Evolutionary conservation across 2,113 vertebrate species (phyloP).

Genomic region (Phylloscopus trochiloides): DNA sequence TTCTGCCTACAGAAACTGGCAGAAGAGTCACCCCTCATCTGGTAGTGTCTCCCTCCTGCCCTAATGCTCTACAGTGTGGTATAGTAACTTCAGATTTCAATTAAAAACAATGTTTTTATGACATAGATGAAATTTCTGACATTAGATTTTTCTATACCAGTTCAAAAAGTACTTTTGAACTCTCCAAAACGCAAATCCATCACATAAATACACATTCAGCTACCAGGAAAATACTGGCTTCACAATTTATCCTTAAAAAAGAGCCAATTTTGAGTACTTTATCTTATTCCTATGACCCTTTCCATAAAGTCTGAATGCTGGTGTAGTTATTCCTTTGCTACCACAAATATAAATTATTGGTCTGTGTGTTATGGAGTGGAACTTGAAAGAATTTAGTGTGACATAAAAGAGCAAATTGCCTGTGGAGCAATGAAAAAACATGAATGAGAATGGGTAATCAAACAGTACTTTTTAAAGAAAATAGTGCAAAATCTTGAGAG

Average conservation of each 20-base stretch:
- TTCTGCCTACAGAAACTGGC: background rate
- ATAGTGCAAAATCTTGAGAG: background rate
- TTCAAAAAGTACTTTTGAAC: background rate
- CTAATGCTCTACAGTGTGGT: background rate
- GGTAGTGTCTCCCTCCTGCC: background rate
- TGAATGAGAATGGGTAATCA: background rate
- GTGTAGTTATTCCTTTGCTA: background rate
- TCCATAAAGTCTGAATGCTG: background rate
- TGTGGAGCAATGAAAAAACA: background rate
- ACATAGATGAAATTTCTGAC: background rate
- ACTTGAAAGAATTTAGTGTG: background rate
- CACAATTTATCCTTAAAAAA: background rate
- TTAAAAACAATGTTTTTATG: background rate
- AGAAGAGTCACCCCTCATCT: background rate
- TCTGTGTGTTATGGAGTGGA: background rate
- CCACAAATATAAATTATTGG: background rate
- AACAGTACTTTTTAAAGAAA: background rate
- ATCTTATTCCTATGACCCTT: background rate
- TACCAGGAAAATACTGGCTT: background rate
- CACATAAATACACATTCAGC: background rate
- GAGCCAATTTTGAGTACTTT: background rate
- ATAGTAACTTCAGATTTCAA: background rate
- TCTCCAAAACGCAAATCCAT: background rate
- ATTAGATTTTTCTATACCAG: background rate
- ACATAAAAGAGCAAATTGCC: background rate